Conservation (phyloP, 2,888 invertebrate species). For the Campoplex capitator region DNA sequence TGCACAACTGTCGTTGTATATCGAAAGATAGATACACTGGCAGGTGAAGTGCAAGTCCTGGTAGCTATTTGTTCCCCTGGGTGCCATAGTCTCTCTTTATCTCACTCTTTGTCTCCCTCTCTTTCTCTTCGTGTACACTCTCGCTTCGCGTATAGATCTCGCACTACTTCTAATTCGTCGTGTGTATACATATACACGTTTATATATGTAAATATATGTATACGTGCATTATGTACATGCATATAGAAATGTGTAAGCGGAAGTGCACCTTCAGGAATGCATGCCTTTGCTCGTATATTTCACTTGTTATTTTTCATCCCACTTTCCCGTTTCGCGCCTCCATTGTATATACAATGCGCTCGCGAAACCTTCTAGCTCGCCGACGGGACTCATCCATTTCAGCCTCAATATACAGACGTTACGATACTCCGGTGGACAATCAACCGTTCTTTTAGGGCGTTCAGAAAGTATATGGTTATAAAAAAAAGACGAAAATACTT, state of each 20-base stretch:
- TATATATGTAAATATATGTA: not conserved
- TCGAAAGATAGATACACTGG: slow-evolving; percentile 20
- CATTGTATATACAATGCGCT: not conserved
- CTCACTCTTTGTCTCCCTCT: slow-evolving; percentile 3
- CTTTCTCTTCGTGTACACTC: slow-evolving; percentile 16
- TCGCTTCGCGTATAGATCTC: not conserved
- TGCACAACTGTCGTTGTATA: slow-evolving; percentile 35
- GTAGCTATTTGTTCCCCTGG: slow-evolving; percentile 62
- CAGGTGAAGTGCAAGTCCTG: slow-evolving; percentile 62
- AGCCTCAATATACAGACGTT: slow-evolving; percentile 11
- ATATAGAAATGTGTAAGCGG: not conserved
- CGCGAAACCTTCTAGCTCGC: slow-evolving; percentile 14
- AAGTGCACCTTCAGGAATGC: slow-evolving; percentile 12
- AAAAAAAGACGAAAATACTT: not conserved
- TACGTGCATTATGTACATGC: not conserved
- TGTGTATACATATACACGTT: not conserved
- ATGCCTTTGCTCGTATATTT: slow-evolving; percentile 24
- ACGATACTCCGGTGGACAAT: slow-evolving; percentile 4
- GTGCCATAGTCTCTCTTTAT: slow-evolving; percentile 31
- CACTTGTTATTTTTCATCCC: slow-evolving; percentile 45
- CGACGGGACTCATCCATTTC: slow-evolving; percentile 49
- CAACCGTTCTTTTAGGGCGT: not conserved
- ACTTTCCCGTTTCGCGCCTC: slow-evolving; percentile 14
- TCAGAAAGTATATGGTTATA: not conserved
- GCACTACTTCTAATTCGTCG: slow-evolving; percentile 58